Conservation (phyloP, 2,797 vertebrate genomes). For the Acanthornis magna region DNA sequence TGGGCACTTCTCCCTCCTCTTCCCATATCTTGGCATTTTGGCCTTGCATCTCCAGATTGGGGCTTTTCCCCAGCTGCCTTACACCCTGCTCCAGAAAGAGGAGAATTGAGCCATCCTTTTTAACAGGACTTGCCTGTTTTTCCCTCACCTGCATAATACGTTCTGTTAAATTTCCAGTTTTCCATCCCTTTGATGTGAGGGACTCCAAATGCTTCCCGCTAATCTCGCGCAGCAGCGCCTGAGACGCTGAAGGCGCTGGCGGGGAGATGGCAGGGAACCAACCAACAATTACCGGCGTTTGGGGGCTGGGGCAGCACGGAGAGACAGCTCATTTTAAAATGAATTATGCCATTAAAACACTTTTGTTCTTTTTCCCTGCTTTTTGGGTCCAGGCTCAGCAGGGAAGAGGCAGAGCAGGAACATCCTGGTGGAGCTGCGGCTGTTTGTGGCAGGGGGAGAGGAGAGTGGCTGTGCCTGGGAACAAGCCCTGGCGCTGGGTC, state of each 20-base stretch:
- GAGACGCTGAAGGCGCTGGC: background rate
- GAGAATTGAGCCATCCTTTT: background rate
- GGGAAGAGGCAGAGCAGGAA: background rate
- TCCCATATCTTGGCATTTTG: background rate
- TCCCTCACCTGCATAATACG: background rate
- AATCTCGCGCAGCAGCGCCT: background rate
- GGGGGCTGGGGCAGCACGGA: background rate
- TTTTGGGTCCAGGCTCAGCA: background rate
- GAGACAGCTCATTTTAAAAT: background rate
- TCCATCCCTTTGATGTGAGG: slow-evolving; percentile 49
- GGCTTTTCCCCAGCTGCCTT: background rate
- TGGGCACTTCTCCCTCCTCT: background rate
- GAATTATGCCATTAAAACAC: background rate
- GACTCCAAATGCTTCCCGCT: background rate
- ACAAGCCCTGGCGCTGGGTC: background rate
- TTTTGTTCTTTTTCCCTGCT: background rate
- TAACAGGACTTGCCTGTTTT: background rate
- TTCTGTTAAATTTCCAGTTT: slow-evolving; percentile 32
- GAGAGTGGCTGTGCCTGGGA: background rate
- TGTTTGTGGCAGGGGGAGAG: background rate
- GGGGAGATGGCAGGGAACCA: slow-evolving; percentile 24
- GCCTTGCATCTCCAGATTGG: background rate
- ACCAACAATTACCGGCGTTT: background rate
- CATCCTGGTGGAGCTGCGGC: fast-evolving
- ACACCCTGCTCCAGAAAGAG: background rate